Evolutionary conservation across 2,888 invertebrate genomes (phyloP), one percentile per base, ranked within the genome.

Genomic region (Synanthedon vespiformis): DNA sequence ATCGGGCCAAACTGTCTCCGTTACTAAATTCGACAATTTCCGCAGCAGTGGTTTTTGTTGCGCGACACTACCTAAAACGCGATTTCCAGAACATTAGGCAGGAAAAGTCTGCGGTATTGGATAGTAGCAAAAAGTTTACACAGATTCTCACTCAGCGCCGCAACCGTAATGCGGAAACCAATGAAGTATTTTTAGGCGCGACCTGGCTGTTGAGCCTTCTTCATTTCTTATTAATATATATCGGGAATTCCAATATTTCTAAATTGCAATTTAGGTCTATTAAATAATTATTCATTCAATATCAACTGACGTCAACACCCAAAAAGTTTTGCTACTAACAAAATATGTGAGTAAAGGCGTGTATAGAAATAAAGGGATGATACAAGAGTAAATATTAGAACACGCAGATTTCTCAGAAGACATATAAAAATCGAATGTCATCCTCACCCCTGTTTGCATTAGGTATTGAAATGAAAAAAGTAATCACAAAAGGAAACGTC

Each of bases 381-480:
- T 65, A 62, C 58, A 52, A 65, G 63, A 62, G 60, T 61, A 67
- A 66, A 66, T 51, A 65, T 56, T 53, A 62, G n/a, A 44, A 44
- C n/a, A 13, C 13, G 55, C 56, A 59, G 57, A 64, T 58, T 63
- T 61, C 56, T 55, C 55, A 55, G 55, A 58, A 65, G 64, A 66
- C 12, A 63, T 55, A 57, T 63, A 57, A 55, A 57, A 58, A 57
- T 13, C 53, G 62, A 70, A 68, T 63, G 68, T 64, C 70, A 64
- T 65, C 67, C 63, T 60, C 64, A 65, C 74, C 71, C 61, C 50
- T 78, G 75, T 83, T 81, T 82, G 67, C 75, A 63, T 70, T 72
- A 67, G 68, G 68, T 74, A 76, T 77, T 76, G 78, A 72, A 72
- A 68, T 68, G 58, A 61, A 63, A 61, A 76, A 80, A 81, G 77